A percentile compares a stretch with the other conserved stretches of the same genome.
These are phyloP conservation scores for Hypomecis punctinalis DNA, from an alignment of 2,888 invertebrate species.

Conservation along the genomic window DNA sequence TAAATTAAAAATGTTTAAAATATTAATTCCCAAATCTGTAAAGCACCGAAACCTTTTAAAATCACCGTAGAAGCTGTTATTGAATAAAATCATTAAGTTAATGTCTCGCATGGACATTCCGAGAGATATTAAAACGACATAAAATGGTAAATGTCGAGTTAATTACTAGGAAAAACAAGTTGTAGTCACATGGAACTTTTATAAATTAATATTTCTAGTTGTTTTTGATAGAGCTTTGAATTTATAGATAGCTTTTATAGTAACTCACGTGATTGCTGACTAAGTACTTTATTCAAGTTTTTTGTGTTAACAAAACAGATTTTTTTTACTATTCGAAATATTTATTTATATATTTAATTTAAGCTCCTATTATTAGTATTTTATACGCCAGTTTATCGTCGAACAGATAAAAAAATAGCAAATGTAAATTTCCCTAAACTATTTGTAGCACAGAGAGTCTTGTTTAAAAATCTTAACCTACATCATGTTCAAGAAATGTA, in stretches of 20 bases:
- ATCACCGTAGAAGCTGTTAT: slow-evolving; percentile 21
- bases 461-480: no score
- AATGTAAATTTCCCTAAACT: no score
- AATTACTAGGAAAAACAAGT: slow-evolving; percentile 18
- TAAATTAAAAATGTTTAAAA: slow-evolving; percentile 1
- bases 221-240: not conserved
- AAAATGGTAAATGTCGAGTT: slow-evolving; percentile 16
- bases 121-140: slow-evolving; percentile 25
- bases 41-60: slow-evolving; percentile 16
- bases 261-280: no score
- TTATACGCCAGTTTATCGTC: no score
- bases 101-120: slow-evolving; percentile 15
- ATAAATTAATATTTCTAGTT: not conserved
- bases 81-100: slow-evolving; percentile 19
- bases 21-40: not conserved
- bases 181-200: not conserved
- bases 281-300: no score
- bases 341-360: no score
- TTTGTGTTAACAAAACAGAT: no score
- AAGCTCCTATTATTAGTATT: no score
- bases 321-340: no score
- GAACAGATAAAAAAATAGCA: no score
- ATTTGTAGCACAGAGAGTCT: no score
- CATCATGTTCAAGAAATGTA: no score
- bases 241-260: not conserved